Conservation (phyloP, 53 echinoderm and acorn worm species). For the Paracentrotus lividus region DNA sequence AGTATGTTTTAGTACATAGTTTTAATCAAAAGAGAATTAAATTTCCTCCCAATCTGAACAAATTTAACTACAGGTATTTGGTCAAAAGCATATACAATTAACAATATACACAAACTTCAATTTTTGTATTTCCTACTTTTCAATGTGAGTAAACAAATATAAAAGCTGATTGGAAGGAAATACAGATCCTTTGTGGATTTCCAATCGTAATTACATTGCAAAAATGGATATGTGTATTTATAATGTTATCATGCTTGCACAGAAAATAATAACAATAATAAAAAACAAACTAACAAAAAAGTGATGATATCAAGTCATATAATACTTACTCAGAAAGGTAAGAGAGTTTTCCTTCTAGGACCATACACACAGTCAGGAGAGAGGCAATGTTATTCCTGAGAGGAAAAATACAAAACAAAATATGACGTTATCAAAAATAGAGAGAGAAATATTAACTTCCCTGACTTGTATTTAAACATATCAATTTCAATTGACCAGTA, state of each 20-base stretch:
- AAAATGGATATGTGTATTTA: not conserved
- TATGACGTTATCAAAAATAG: not conserved
- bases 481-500: too few species aligned
- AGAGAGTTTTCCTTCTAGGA: conserved; percentile 84
- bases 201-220: not conserved
- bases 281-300: too few species aligned
- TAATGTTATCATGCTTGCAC: not conserved
- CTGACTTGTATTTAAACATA: too few species aligned
- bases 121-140: too few species aligned
- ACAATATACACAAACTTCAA: too few species aligned
- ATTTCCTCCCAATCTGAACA: too few species aligned
- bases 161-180: not conserved
- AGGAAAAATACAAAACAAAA: not conserved
- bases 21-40: too few species aligned
- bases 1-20: too few species aligned
- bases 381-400: conserved; percentile 93
- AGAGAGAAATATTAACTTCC: not conserved
- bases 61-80: too few species aligned
- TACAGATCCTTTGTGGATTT: not conserved
- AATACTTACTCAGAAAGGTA: conserved; percentile 97
- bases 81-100: too few species aligned
- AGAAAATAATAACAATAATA: not conserved
- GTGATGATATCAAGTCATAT: not conserved
- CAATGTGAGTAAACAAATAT: not conserved
- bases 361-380: conserved; percentile 82